Percentiles rank a stretch among this genome's conserved stretches.
Conservation (phyloP, 2,113 vertebrate genomes). For the Cromileptes altivelis region DNA sequence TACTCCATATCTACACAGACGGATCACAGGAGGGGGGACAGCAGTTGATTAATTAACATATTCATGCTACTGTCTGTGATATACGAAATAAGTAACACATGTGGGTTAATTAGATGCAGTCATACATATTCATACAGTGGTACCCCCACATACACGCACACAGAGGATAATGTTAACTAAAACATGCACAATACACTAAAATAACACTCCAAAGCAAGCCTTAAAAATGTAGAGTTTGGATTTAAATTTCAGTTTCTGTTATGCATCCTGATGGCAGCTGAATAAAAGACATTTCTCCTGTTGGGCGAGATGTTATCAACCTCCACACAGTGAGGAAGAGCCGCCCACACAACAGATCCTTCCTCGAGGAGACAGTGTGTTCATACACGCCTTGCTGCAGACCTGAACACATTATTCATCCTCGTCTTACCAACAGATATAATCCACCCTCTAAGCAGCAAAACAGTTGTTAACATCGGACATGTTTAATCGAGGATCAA, state of each 20-base stretch:
- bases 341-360: conserved; percentile 74
- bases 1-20: conserved; percentile 82
- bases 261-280: conserved; percentile 45
- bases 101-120: neutral
- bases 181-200: neutral
- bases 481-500: conserved; percentile 42
- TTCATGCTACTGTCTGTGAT: neutral
- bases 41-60: neutral
- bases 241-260: conserved; percentile 40
- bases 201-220: neutral
- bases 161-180: neutral
- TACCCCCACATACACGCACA: neutral
- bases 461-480: conserved; percentile 36
- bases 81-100: neutral
- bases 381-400: conserved; percentile 61
- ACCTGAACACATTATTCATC: conserved; percentile 36
- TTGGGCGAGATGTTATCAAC: conserved; percentile 66
- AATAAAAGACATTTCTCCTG: conserved; percentile 72
- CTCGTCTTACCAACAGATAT: conserved; percentile 3
- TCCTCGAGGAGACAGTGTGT: conserved; percentile 61
- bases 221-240: conserved; percentile 5
- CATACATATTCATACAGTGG: neutral
- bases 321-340: conserved; percentile 70
- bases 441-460: conserved; percentile 22
- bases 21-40: neutral